phyloP scores from a whole-genome alignment of 2,888 invertebrate genomes.

The Julus scandinavius region DNA sequence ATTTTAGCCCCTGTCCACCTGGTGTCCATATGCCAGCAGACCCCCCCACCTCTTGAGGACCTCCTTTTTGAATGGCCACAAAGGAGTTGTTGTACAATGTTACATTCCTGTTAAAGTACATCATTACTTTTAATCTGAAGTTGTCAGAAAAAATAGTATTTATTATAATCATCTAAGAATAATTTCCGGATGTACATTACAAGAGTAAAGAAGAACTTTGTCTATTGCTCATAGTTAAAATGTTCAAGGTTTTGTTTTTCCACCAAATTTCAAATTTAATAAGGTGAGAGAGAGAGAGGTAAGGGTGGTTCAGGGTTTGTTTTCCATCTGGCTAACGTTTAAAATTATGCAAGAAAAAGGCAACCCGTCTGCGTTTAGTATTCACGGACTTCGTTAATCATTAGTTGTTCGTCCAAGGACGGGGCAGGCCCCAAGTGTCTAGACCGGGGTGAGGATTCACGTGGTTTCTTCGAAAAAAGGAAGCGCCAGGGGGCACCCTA shows the following conservation, averaged over 20 bases:
- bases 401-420: constrained; percentile 1
- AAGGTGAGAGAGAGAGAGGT: not conserved
- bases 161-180: too few relatives aligned
- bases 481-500: not conserved
- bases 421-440: constrained; percentile 34
- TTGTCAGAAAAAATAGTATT: too few relatives aligned
- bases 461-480: not conserved
- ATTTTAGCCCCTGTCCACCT: too few relatives aligned
- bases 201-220: not conserved
- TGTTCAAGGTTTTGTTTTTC: not conserved
- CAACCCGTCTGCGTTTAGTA: not conserved
- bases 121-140: too few relatives aligned
- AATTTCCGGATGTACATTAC: too few relatives aligned
- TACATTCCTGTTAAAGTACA: too few relatives aligned
- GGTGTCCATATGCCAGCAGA: too few relatives aligned
- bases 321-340: not conserved
- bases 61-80: too few relatives aligned
- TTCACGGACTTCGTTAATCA: not conserved
- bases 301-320: not conserved
- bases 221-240: not conserved
- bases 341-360: not conserved
- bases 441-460: constrained; percentile 23
- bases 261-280: not conserved
- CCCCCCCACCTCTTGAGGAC: too few relatives aligned
- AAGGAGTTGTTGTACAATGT: too few relatives aligned